Conservation (phyloP, 2,797 vertebrate species). For the Phataginus tetradactyla region DNA sequence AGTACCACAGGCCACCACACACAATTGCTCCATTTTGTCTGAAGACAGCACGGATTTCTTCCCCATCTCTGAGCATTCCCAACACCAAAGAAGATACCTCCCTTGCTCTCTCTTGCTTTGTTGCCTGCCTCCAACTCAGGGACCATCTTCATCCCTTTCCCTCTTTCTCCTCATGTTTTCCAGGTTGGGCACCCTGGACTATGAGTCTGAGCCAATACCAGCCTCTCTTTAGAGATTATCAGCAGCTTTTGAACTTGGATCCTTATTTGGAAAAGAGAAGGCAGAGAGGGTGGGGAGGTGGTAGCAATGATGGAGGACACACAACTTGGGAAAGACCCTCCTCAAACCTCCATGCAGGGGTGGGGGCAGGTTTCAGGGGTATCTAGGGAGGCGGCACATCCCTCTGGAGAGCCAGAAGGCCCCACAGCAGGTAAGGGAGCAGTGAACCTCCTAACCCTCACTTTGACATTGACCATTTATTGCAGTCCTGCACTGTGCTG, state of each 20-base stretch:
- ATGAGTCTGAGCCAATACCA: not conserved
- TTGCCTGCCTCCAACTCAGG: slow-evolving; percentile 28
- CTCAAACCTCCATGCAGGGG: not conserved
- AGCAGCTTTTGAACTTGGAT: not conserved
- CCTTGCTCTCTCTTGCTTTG: not conserved
- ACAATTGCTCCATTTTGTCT: slow-evolving; percentile 85
- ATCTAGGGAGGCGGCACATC: not conserved
- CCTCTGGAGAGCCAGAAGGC: not conserved
- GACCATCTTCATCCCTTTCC: not conserved
- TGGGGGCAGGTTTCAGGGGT: not conserved
- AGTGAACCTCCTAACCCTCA: not conserved
- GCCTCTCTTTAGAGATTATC: not conserved
- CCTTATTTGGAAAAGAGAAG: slow-evolving; percentile 18
- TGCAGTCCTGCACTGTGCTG: not conserved
- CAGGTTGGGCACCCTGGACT: not conserved
- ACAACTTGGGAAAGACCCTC: not conserved
- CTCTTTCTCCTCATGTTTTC: not conserved
- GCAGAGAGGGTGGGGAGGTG: not conserved
- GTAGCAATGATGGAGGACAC: no score
- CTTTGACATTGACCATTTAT: not conserved
- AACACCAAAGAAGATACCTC: not conserved
- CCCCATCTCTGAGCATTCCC: slow-evolving; percentile 69
- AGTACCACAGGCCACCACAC: slow-evolving; percentile 80
- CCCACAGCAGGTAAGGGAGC: not conserved
- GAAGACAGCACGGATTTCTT: slow-evolving; percentile 81